phyloP scores from a whole-genome alignment of 2,888 invertebrate species.

The Litoditis marina region DNA sequence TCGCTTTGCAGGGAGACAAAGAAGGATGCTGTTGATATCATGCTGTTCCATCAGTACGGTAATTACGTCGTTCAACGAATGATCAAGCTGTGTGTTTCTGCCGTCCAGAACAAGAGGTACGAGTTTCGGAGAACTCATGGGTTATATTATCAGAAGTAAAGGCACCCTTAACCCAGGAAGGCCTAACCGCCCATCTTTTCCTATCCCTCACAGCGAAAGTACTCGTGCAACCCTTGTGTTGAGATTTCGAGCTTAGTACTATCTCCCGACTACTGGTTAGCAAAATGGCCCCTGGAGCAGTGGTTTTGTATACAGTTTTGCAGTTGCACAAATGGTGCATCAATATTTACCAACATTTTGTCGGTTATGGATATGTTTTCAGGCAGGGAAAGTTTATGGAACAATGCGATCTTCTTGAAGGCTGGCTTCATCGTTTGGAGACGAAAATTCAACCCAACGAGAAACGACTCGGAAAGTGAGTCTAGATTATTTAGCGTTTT shows the following conservation, averaged over 20 bases:
- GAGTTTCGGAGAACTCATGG: background rate
- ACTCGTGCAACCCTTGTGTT: no score
- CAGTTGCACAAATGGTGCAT: no score
- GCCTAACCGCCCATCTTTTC: conserved; percentile 1
- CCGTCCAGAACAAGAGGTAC: conserved; percentile 20
- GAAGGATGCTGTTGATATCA: conserved; percentile 51
- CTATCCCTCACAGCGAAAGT: conserved; percentile 7
- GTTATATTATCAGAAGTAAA: background rate
- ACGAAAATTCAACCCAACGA: no score
- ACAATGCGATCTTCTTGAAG: no score
- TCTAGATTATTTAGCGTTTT: background rate
- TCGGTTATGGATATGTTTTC: no score
- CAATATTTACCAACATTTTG: no score
- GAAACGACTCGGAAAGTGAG: no score
- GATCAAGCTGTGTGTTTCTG: conserved; percentile 40
- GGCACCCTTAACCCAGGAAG: conserved; percentile 9
- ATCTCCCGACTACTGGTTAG: background rate
- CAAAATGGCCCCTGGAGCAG: background rate
- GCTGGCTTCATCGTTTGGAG: no score
- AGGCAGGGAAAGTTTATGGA: conserved; percentile 13
- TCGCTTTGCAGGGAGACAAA: conserved; percentile 29
- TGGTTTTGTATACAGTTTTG: background rate
- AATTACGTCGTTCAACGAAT: conserved; percentile 59
- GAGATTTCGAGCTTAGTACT: no score
- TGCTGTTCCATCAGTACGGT: conserved; percentile 59